A percentile compares a stretch with the other conserved stretches of the same genome.
Evolutionary conservation across 2,113 vertebrate genomes (phyloP).

Genomic region (Tringa solitaria): DNA sequence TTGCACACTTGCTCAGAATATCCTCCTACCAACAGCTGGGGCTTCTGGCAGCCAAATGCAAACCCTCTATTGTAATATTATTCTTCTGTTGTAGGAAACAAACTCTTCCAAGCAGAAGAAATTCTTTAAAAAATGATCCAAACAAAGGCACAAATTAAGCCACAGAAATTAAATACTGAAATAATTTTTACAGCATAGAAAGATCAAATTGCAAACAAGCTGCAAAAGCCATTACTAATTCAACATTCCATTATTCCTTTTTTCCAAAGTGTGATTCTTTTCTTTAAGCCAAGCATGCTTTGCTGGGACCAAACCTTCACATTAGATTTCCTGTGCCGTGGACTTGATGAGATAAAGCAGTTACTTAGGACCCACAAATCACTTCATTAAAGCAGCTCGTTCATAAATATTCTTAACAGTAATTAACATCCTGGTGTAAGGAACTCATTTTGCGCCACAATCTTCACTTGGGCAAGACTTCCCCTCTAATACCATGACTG

Average conservation of each 20-base stretch:
- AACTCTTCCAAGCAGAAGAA: conserved; percentile 19
- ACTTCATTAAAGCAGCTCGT: conserved; percentile 4
- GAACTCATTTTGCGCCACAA: neutral
- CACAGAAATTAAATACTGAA: conserved; percentile 31
- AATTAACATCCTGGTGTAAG: neutral
- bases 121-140: neutral
- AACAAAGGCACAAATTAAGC: conserved; percentile 42
- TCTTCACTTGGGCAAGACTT: neutral
- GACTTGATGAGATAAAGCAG: conserved; percentile 48
- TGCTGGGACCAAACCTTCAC: conserved; percentile 44
- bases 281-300: conserved; percentile 43
- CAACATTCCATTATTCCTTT: conserved; percentile 30
- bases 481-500: neutral
- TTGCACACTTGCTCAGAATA: conserved; percentile 1
- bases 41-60: conserved; percentile 22
- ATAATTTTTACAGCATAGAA: conserved; percentile 38
- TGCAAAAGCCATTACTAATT: conserved; percentile 49
- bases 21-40: neutral
- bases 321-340: conserved; percentile 43
- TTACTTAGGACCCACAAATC: conserved; percentile 54
- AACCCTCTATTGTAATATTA: conserved; percentile 26
- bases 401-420: conserved; percentile 25
- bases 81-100: conserved; percentile 33
- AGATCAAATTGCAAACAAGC: conserved; percentile 51
- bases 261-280: conserved; percentile 22